Evolutionary conservation across 2,888 invertebrate genomes (phyloP).

Genomic region (Oscheius sp.): DNA sequence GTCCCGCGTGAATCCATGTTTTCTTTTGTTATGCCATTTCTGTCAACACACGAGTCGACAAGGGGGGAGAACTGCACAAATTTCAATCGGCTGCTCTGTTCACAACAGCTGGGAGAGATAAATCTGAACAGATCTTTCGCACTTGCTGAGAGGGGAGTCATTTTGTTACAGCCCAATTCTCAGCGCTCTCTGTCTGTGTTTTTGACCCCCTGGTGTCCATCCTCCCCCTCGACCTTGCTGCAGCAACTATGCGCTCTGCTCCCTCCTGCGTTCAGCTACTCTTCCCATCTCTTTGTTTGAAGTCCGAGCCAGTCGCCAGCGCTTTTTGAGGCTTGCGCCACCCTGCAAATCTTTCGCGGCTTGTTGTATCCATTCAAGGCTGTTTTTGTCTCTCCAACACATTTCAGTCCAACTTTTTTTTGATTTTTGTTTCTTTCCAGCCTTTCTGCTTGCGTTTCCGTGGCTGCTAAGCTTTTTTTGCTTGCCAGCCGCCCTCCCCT

Average conservation of each 20-base stretch:
- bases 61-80: not conserved
- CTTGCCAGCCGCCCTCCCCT: slow-evolving; percentile 2
- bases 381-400: not conserved
- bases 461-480: not conserved
- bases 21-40: slow-evolving; percentile 20
- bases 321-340: slow-evolving; percentile 24
- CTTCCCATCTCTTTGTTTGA: slow-evolving; percentile 17
- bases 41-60: slow-evolving; percentile 21
- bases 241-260: not conserved
- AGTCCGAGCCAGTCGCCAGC: slow-evolving; percentile 23
- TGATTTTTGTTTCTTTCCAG: not conserved
- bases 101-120: slow-evolving; percentile 13
- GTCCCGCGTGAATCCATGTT: slow-evolving; percentile 5
- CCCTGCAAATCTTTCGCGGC: not conserved
- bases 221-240: not conserved
- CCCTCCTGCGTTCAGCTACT: slow-evolving; percentile 11
- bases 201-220: no score
- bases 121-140: slow-evolving; percentile 18
- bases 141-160: slow-evolving; percentile 11
- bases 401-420: not conserved
- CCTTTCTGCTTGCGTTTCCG: not conserved
- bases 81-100: no score
- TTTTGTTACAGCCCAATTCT: slow-evolving; percentile 25
- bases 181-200: not conserved
- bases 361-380: slow-evolving; percentile 13